Percentiles rank a stretch among this genome's conserved stretches.
phyloP scores from a whole-genome alignment of 2,888 invertebrate species.

The Hydrotaea cyrtoneurina region DNA sequence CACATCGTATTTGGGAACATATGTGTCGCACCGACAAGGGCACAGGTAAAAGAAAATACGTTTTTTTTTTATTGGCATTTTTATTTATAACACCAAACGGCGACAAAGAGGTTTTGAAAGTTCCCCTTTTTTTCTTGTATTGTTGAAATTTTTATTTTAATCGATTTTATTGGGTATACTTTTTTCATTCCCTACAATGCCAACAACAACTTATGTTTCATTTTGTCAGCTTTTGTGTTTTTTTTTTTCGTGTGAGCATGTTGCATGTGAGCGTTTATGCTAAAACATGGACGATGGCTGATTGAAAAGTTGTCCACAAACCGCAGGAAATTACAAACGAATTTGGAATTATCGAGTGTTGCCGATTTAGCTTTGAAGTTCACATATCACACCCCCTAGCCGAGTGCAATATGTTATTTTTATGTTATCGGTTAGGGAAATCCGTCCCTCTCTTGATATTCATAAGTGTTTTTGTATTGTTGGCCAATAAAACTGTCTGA shows the following conservation, averaged over 20 bases:
- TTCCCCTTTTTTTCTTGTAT: neutral
- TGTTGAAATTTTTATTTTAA: conserved; percentile 43
- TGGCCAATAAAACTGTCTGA: conserved; percentile 53
- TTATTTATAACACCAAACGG: conserved; percentile 22
- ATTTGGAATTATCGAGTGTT: no score
- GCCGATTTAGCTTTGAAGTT: conserved; percentile 7
- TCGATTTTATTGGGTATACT: conserved; percentile 7
- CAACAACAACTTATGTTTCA: neutral
- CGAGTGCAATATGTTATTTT: neutral
- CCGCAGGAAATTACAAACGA: no score
- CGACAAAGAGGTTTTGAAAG: neutral
- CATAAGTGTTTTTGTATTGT: conserved; percentile 21
- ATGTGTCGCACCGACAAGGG: conserved; percentile 44
- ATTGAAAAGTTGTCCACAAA: no score
- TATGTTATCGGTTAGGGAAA: neutral
- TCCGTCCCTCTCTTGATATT: conserved; percentile 3
- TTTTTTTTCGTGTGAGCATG: conserved; percentile 9
- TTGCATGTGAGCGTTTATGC: neutral
- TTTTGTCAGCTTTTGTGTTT: conserved; percentile 1
- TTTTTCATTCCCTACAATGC: conserved; percentile 27
- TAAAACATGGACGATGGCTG: neutral
- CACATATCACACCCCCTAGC: neutral
- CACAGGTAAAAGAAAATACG: conserved; percentile 50
- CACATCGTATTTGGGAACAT: conserved; percentile 34
- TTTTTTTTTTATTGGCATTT: conserved; percentile 49